Percentiles rank a stretch among this genome's conserved stretches.
phyloP scores from a whole-genome alignment of 2,797 vertebrate species.

The Iguana delicatissima region DNA sequence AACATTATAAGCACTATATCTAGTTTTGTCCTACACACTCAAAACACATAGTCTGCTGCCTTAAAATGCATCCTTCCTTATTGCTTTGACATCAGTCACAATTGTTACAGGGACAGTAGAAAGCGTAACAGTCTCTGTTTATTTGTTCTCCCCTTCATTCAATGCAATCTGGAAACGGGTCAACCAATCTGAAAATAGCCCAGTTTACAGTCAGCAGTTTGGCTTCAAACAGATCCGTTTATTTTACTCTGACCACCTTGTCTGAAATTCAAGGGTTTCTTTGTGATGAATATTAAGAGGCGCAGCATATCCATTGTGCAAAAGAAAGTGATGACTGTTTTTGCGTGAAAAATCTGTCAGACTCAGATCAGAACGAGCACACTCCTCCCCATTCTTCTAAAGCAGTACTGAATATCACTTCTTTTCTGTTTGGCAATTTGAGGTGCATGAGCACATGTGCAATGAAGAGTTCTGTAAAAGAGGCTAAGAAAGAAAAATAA shows the following conservation, averaged over 20 bases:
- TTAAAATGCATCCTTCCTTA: neutral
- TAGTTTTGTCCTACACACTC: neutral
- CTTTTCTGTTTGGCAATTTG: neutral
- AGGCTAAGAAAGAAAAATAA: neutral
- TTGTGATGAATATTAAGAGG: neutral
- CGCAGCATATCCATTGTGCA: neutral
- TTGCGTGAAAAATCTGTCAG: conserved; percentile 14
- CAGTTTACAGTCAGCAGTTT: neutral
- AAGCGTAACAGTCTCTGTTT: neutral
- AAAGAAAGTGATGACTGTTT: neutral
- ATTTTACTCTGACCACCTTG: neutral
- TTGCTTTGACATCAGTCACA: neutral
- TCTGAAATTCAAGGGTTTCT: neutral
- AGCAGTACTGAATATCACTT: neutral
- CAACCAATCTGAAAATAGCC: neutral
- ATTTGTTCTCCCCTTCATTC: neutral
- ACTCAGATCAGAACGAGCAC: neutral
- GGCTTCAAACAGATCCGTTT: neutral
- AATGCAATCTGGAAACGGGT: neutral
- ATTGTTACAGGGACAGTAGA: neutral
- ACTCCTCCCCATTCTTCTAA: neutral
- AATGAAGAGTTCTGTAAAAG: neutral
- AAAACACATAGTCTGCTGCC: neutral
- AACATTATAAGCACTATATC: neutral
- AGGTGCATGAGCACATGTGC: neutral